Evolutionary conservation across 53 echinoderm and acorn worm species (phyloP).

Genomic region (Zoroaster sp.): DNA sequence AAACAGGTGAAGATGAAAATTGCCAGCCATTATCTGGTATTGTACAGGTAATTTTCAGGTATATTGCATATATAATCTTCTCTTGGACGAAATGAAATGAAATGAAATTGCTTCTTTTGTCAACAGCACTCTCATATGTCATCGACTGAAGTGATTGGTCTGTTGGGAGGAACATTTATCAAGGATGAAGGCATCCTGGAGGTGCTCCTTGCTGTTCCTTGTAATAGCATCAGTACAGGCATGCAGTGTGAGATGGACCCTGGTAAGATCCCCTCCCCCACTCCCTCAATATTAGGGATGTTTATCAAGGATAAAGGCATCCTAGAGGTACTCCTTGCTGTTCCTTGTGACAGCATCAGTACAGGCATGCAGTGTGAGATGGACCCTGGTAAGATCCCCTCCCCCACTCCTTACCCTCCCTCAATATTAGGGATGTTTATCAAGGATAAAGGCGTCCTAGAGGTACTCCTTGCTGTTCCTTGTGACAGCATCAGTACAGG

Average conservation of each 20-base stretch:
- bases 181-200: conserved; percentile 35
- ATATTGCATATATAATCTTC: too few species aligned
- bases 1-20: too few species aligned
- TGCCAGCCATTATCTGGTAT: too few species aligned
- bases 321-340: conserved; percentile 66
- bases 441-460: conserved; percentile 27
- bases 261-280: conserved; percentile 48
- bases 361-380: conserved; percentile 99
- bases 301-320: conserved; percentile 33
- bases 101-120: too few species aligned
- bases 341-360: conserved; percentile 92
- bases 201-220: conserved; percentile 74
- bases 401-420: neutral
- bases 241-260: conserved; percentile 99
- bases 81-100: too few species aligned
- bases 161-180: conserved; percentile 78
- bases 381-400: conserved; percentile 83
- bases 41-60: too few species aligned
- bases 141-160: conserved; percentile 89
- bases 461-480: conserved; percentile 70
- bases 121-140: conserved; percentile 89
- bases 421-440: conserved; percentile 51
- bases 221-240: conserved; percentile 94
- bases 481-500: conserved; percentile 96
- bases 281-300: conserved; percentile 18